phyloP scores from a whole-genome alignment of 2,113 vertebrate species.

The Atrichornis clamosus region DNA sequence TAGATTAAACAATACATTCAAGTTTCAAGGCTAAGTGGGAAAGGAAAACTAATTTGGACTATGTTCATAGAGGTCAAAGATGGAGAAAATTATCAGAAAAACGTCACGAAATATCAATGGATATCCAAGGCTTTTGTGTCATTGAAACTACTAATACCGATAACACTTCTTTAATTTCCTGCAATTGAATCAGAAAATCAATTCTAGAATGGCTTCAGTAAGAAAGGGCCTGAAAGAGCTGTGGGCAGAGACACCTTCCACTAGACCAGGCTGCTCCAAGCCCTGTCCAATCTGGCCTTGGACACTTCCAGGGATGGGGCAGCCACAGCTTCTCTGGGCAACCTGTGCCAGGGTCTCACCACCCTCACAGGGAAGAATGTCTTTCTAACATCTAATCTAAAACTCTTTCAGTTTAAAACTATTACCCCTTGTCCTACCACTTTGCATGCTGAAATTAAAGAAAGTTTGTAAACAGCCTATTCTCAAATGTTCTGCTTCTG shows the following conservation, averaged over 20 bases:
- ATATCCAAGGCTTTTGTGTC: background rate
- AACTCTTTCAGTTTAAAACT: background rate
- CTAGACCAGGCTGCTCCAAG: background rate
- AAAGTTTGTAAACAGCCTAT: background rate
- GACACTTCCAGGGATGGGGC: background rate
- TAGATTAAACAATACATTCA: background rate
- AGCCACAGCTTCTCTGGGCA: background rate
- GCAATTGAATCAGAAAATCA: background rate
- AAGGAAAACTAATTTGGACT: background rate
- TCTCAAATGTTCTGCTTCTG: background rate
- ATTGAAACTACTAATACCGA: background rate
- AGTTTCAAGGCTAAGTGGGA: background rate
- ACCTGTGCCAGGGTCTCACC: accelerated
- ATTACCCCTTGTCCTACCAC: background rate
- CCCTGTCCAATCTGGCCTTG: accelerated
- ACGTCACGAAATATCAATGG: background rate
- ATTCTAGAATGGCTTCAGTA: background rate
- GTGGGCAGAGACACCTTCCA: background rate
- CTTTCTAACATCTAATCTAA: background rate
- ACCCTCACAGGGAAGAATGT: background rate
- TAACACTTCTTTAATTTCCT: background rate
- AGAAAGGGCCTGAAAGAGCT: background rate
- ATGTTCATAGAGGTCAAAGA: background rate
- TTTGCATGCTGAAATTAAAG: background rate
- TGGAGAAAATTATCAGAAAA: background rate